These are phyloP conservation scores for Dichetophora obliterata DNA, from an alignment of 2,888 invertebrate species.

Conservation along the genomic window DNA sequence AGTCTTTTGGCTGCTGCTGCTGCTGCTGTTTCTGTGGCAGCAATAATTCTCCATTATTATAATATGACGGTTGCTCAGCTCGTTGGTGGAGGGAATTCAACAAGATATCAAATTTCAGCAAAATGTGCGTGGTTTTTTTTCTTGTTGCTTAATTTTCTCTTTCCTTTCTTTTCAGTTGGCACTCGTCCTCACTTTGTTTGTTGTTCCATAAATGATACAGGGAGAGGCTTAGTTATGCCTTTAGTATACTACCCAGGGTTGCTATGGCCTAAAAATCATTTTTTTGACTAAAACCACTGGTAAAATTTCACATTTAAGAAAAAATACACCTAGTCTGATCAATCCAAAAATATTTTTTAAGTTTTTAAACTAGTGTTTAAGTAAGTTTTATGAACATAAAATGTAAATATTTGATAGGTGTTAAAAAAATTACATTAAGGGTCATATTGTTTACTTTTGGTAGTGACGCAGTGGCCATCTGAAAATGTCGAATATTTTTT, in stretches of 20 bases:
- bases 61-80: conserved; percentile 34
- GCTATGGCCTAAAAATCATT: no score
- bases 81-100: conserved; percentile 42
- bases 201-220: not conserved
- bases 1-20: conserved; percentile 21
- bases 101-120: conserved; percentile 46
- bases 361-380: no score
- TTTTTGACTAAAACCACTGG: not conserved
- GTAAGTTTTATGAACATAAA: no score
- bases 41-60: conserved; percentile 40
- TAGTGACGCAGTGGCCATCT: no score
- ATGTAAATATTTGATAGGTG: no score
- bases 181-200: not conserved
- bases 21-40: conserved; percentile 38
- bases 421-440: no score
- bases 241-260: not conserved
- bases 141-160: conserved; percentile 13
- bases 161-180: conserved; percentile 20
- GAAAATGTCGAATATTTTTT: no score
- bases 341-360: no score
- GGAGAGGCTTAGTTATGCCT: conserved; percentile 27
- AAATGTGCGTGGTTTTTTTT: conserved; percentile 42
- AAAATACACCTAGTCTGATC: no score
- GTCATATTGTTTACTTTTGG: no score
- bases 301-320: no score